These are phyloP conservation scores for Philereme vetulata DNA, from an alignment of 2,888 invertebrate species.

Conservation along the genomic window DNA sequence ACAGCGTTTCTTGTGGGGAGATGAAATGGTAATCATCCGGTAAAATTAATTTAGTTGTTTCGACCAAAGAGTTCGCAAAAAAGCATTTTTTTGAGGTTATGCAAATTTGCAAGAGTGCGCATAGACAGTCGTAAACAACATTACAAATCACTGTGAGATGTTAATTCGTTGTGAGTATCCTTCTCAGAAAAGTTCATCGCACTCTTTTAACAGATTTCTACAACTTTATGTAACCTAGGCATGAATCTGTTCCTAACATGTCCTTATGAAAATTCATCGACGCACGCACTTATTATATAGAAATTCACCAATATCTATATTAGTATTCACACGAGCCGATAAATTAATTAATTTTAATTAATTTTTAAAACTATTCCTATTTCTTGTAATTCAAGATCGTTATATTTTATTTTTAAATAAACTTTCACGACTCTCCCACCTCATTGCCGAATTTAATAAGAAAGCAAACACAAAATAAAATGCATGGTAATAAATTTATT, in stretches of 20 bases:
- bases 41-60: too few species aligned
- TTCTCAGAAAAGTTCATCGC: too few species aligned
- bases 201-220: too few species aligned
- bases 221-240: constrained; percentile 22
- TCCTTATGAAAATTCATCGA: constrained; percentile 29
- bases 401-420: constrained; percentile 39
- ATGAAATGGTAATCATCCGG: too few species aligned
- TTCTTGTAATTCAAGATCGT: constrained; percentile 38
- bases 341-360: constrained; percentile 35
- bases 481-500: constrained; percentile 49
- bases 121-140: too few species aligned
- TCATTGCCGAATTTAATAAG: constrained; percentile 52
- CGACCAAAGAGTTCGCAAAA: too few species aligned
- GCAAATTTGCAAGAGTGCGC: too few species aligned
- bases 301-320: constrained; percentile 31
- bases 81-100: too few species aligned
- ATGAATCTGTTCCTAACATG: constrained; percentile 21
- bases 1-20: too few species aligned
- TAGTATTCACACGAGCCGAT: constrained; percentile 31
- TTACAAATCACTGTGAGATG: too few species aligned
- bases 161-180: too few species aligned
- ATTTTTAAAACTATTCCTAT: constrained; percentile 29
- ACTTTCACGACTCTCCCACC: constrained; percentile 52
- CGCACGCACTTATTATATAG: constrained; percentile 28
- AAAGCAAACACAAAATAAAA: constrained; percentile 53